Conservation (phyloP, 1,140 invertebrate genomes). For the Philotrypesis tridentata region DNA sequence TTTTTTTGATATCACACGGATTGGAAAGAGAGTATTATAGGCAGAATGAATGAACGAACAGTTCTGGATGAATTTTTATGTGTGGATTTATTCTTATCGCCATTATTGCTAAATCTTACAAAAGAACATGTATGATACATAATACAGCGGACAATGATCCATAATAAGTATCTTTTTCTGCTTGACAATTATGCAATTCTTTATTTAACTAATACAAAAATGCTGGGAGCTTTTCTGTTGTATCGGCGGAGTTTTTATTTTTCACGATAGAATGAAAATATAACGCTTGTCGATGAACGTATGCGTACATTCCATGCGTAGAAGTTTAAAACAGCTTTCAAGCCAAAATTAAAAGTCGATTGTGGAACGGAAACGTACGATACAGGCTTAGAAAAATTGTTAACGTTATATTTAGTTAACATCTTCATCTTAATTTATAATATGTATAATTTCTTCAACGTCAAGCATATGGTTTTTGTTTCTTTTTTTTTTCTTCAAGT, state of each 20-base stretch:
- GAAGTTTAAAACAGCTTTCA: too few species aligned
- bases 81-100: conserved; percentile 64
- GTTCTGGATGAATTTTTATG: conserved; percentile 29
- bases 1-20: too few species aligned
- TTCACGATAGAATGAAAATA: neutral
- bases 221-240: neutral
- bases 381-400: conserved; percentile 34
- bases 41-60: neutral
- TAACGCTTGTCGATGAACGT: neutral
- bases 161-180: conserved; percentile 40
- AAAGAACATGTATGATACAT: conserved; percentile 71
- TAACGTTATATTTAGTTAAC: conserved; percentile 46
- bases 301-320: neutral
- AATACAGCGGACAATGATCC: conserved; percentile 62
- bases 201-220: conserved; percentile 27
- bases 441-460: conserved; percentile 51
- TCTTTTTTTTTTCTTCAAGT: conserved; percentile 56
- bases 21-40: too few species aligned
- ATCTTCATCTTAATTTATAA: conserved; percentile 27
- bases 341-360: neutral
- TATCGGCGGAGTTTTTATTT: too few species aligned
- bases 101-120: conserved; percentile 68
- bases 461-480: conserved; percentile 49
- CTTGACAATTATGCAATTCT: conserved; percentile 31
- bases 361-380: neutral